phyloP scores from a whole-genome alignment of 2,797 vertebrate genomes.

The Squalus acanthias region DNA sequence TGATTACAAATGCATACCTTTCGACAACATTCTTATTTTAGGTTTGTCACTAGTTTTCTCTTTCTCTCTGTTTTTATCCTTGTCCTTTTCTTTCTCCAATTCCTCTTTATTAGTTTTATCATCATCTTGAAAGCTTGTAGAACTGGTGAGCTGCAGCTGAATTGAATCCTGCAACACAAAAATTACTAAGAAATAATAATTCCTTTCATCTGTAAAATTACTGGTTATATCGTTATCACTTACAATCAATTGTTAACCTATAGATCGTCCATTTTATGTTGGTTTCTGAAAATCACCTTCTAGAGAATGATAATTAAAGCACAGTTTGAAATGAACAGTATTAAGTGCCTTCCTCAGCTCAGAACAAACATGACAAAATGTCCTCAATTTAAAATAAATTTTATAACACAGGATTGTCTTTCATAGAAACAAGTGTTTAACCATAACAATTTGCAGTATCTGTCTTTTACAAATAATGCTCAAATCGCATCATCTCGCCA shows the following conservation, averaged over 20 bases:
- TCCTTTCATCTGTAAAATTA: slow-evolving; percentile 18
- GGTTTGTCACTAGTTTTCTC: slow-evolving; percentile 70
- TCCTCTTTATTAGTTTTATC: slow-evolving; percentile 71
- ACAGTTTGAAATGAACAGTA: background rate
- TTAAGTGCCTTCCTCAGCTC: background rate
- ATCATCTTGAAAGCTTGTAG: slow-evolving; percentile 71
- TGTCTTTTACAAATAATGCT: background rate
- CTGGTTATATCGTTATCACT: background rate
- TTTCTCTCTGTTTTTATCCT: slow-evolving; percentile 70
- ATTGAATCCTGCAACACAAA: slow-evolving; percentile 62
- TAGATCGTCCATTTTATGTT: background rate
- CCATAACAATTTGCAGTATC: background rate
- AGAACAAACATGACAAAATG: background rate
- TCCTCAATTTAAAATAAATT: background rate
- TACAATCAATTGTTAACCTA: background rate
- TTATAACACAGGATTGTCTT: background rate
- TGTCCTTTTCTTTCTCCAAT: slow-evolving; percentile 67
- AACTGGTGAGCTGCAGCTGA: slow-evolving; percentile 66
- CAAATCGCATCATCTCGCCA: background rate
- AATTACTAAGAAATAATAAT: slow-evolving; percentile 22
- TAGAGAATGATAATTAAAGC: background rate
- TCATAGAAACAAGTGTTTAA: slow-evolving; percentile 15
- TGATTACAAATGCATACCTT: slow-evolving; percentile 65
- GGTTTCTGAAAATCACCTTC: background rate
- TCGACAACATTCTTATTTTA: slow-evolving; percentile 72